A percentile compares a stretch with the other conserved stretches of the same genome.
Evolutionary conservation across 1,140 invertebrate species (phyloP).

Genomic region (Euwallacea similis): DNA sequence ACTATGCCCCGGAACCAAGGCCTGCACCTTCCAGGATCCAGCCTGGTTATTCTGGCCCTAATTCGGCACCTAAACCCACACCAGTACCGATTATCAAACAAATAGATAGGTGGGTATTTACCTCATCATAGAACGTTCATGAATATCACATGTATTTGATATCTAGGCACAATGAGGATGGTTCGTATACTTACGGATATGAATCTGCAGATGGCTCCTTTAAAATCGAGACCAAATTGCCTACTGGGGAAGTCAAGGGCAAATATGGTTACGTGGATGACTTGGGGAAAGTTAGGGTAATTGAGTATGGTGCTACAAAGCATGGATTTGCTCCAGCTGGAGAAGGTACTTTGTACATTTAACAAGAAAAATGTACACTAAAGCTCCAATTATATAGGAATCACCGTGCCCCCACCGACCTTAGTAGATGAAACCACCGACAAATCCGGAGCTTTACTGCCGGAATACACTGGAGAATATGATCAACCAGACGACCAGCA

Average conservation of each 20-base stretch:
- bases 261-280: conserved; percentile 88
- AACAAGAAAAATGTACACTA: neutral
- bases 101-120: conserved; percentile 67
- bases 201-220: conserved; percentile 82
- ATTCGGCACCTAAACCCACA: conserved; percentile 59
- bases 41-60: conserved; percentile 54
- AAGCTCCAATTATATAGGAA: conserved; percentile 46
- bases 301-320: conserved; percentile 86
- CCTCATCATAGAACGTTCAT: conserved; percentile 5
- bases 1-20: conserved; percentile 57
- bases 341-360: conserved; percentile 59
- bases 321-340: conserved; percentile 83
- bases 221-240: conserved; percentile 82
- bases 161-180: conserved; percentile 80
- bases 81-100: conserved; percentile 82
- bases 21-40: conserved; percentile 56
- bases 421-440: conserved; percentile 71
- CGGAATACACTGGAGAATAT: conserved; percentile 57
- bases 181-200: conserved; percentile 85
- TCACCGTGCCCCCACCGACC: conserved; percentile 79
- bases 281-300: conserved; percentile 74
- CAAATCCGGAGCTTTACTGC: conserved; percentile 53
- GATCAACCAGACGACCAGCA: conserved; percentile 49
- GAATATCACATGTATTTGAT: conserved; percentile 26
- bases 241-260: conserved; percentile 77